A percentile compares a stretch with the other conserved stretches of the same genome.
phyloP scores from a whole-genome alignment of 2,888 invertebrate genomes.

The Cataglyphis rosenhaueri region DNA sequence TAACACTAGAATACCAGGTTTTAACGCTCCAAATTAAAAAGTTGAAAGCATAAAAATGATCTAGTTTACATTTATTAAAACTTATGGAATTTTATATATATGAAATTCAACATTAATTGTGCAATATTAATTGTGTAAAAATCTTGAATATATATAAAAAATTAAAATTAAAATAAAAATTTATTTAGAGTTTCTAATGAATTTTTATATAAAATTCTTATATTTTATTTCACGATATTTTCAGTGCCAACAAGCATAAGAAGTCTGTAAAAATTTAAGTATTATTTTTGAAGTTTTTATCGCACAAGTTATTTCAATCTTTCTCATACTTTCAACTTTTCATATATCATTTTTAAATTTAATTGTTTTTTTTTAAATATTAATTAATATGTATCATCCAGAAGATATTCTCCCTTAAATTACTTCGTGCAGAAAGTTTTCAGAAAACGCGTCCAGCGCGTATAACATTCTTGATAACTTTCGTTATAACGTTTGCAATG shows the following conservation, averaged over 20 bases:
- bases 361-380: background rate
- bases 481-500: background rate
- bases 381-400: background rate
- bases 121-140: background rate
- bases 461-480: slow-evolving; percentile 8
- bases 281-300: background rate
- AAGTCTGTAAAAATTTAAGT: slow-evolving; percentile 5
- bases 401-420: background rate
- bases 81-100: background rate
- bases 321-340: background rate
- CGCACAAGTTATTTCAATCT: background rate
- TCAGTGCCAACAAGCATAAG: background rate
- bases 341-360: background rate
- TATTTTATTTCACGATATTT: background rate
- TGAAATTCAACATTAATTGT: background rate
- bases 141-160: background rate
- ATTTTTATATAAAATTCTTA: background rate
- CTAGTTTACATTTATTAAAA: background rate
- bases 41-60: slow-evolving; percentile 18
- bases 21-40: slow-evolving; percentile 1
- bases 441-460: slow-evolving; percentile 23
- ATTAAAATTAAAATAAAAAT: background rate
- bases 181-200: slow-evolving; percentile 1
- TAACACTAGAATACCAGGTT: slow-evolving; percentile 29
- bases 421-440: background rate